Evolutionary conservation across 1,140 invertebrate genomes (phyloP).

Genomic region (Cotesia typhae): DNA sequence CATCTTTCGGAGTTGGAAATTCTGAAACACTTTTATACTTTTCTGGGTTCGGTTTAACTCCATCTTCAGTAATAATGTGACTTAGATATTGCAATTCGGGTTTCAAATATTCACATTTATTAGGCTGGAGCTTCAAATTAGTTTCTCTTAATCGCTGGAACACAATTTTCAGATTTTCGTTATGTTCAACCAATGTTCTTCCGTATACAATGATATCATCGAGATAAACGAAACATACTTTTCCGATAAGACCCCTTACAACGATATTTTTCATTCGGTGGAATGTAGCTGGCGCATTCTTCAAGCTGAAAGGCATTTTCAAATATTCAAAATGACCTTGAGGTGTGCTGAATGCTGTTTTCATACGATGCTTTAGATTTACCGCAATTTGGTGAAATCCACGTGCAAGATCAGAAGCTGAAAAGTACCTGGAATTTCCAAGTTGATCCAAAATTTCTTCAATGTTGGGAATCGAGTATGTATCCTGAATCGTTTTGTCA

Average conservation of each 20-base stretch:
- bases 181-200: background rate
- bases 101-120: background rate
- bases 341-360: slow-evolving; percentile 4
- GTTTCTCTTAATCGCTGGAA: background rate
- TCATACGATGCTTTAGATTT: background rate
- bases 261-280: slow-evolving; percentile 2
- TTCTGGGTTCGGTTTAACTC: slow-evolving; percentile 21
- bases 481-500: background rate
- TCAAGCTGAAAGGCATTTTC: background rate
- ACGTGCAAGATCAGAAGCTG: background rate
- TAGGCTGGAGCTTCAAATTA: too few relatives aligned
- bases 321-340: slow-evolving; percentile 18
- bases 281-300: slow-evolving; percentile 16
- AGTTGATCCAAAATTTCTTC: background rate
- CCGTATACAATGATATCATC: background rate
- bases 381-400: background rate
- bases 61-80: slow-evolving; percentile 10
- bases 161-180: background rate
- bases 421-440: background rate
- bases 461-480: background rate
- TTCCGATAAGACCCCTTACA: slow-evolving; percentile 3
- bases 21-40: background rate
- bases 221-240: slow-evolving; percentile 8
- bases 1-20: too few relatives aligned
- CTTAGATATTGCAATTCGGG: slow-evolving; percentile 19